phyloP scores from a whole-genome alignment of 2,797 vertebrate species.

The Xiphorhynchus erythropygius region DNA sequence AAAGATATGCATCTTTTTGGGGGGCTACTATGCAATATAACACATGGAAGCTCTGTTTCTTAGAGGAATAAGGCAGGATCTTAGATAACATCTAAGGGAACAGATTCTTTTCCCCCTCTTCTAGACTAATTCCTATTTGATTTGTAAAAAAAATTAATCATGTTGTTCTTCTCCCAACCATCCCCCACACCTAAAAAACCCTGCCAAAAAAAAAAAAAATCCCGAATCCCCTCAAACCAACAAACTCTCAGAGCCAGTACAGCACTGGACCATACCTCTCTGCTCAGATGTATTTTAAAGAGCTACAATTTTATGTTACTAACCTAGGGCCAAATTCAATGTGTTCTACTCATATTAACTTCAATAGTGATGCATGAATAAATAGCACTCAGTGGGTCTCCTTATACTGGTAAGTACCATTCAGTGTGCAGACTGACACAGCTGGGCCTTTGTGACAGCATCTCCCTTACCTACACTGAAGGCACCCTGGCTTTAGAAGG shows the following conservation, averaged over 20 bases:
- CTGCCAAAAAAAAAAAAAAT: not conserved
- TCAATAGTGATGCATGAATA: not conserved
- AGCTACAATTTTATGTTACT: not conserved
- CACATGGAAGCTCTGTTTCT: slow-evolving; percentile 2
- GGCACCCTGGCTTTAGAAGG: not conserved
- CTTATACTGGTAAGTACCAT: not conserved
- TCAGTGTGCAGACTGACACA: not conserved
- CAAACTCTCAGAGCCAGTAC: not conserved
- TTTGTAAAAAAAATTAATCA: not conserved
- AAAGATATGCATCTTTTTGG: slow-evolving; percentile 48
- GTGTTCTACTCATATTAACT: not conserved
- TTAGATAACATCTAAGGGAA: not conserved
- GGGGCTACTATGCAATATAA: not conserved
- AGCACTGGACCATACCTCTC: not conserved
- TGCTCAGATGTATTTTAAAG: not conserved
- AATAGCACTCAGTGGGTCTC: not conserved
- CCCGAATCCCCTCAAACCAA: not conserved
- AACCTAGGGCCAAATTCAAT: not conserved
- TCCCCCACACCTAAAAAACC: not conserved
- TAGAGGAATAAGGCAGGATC: not conserved
- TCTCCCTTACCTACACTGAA: not conserved
- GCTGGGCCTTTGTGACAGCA: not conserved
- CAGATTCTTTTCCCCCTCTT: not conserved
- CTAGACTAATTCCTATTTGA: not conserved
- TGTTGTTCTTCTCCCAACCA: not conserved